A percentile compares a stretch with the other conserved stretches of the same genome.
Conservation (phyloP, 2,888 invertebrate species). For the Drosophila mimica region DNA sequence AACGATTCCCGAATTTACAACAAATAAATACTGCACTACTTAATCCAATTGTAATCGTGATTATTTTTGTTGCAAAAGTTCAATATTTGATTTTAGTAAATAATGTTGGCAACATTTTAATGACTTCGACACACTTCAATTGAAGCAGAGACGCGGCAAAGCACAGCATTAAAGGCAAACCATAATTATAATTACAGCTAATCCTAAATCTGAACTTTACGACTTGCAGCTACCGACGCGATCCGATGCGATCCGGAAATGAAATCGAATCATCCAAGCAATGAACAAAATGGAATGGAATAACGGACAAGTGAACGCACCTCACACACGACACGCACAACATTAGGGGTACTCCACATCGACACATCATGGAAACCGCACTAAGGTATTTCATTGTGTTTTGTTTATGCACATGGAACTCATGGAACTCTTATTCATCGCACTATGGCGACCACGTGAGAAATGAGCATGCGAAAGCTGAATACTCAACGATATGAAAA, state of each 20-base stretch:
- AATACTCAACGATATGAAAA: slow-evolving; percentile 1
- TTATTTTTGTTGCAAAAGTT: background rate
- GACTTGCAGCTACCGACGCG: slow-evolving; percentile 19
- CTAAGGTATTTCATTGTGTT: slow-evolving; percentile 37
- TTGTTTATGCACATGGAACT: background rate
- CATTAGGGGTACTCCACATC: background rate
- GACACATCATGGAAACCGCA: background rate
- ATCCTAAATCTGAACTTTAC: slow-evolving; percentile 10
- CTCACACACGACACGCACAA: slow-evolving; percentile 55
- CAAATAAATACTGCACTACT: background rate
- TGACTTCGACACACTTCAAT: background rate
- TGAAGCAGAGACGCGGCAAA: background rate
- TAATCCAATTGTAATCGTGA: background rate
- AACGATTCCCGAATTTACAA: background rate
- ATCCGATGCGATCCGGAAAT: slow-evolving; percentile 66
- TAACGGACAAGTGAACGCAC: slow-evolving; percentile 65
- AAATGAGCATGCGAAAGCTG: slow-evolving; percentile 48
- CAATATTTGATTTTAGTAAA: background rate
- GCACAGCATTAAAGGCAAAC: background rate
- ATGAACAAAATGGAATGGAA: slow-evolving; percentile 26
- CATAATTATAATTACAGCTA: background rate
- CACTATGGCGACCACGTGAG: slow-evolving; percentile 15
- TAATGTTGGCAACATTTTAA: background rate
- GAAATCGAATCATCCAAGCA: slow-evolving; percentile 49
- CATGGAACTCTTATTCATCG: slow-evolving; percentile 10